A percentile compares a stretch with the other conserved stretches of the same genome.
These are phyloP conservation scores for Aphaenogaster rudis DNA, from an alignment of 1,140 invertebrate species.

Conservation along the genomic window DNA sequence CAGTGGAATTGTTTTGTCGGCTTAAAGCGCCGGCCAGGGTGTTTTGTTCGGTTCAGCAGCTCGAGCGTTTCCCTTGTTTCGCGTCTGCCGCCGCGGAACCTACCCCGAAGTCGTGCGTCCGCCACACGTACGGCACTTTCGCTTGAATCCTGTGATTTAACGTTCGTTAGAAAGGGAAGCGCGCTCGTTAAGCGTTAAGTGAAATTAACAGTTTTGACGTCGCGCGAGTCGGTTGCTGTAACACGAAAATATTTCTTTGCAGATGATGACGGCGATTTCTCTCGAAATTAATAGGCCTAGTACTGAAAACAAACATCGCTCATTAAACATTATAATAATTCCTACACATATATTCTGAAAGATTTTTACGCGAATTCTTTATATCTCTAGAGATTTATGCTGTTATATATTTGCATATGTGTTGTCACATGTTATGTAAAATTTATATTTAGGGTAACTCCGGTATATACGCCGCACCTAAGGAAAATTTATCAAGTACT, in stretches of 20 bases:
- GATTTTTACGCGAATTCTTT: background rate
- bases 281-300: background rate
- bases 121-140: constrained; percentile 21
- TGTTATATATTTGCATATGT: background rate
- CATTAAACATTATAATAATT: constrained; percentile 7
- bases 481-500: too few relatives aligned
- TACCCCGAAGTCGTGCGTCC: background rate
- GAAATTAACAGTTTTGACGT: constrained; percentile 40
- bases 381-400: constrained; percentile 21
- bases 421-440: background rate
- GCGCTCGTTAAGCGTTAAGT: constrained; percentile 35
- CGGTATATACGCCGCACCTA: too few relatives aligned
- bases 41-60: constrained; percentile 60
- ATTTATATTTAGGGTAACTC: background rate
- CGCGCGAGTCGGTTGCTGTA: background rate
- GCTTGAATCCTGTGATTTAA: constrained; percentile 58
- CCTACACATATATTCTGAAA: background rate
- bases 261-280: background rate
- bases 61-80: constrained; percentile 33
- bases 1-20: constrained; percentile 62
- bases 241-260: background rate
- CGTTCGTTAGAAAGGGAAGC: constrained; percentile 41
- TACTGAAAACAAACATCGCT: background rate
- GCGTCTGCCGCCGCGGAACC: background rate
- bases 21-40: constrained; percentile 61